Conservation (phyloP, 2,113 vertebrate species). For the Hemibagrus wyckioides region DNA sequence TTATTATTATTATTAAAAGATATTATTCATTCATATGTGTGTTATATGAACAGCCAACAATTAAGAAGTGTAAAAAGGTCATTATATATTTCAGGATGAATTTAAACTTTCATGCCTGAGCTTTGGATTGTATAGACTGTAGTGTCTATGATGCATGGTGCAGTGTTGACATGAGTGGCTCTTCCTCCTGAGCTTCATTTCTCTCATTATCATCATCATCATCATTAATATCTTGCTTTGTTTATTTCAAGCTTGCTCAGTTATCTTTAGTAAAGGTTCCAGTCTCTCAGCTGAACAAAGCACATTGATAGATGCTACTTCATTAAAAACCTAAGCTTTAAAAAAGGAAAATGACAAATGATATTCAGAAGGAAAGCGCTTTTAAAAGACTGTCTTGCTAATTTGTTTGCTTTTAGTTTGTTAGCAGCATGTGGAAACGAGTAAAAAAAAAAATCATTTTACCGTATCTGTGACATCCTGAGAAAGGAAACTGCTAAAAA, state of each 20-base stretch:
- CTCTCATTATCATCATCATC: not conserved
- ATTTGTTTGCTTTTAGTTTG: slow-evolving; percentile 9
- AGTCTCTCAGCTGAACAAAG: not conserved
- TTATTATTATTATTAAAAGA: no score
- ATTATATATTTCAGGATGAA: no score
- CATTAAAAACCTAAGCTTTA: not conserved
- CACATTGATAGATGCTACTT: not conserved
- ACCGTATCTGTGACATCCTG: not conserved
- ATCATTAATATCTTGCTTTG: not conserved
- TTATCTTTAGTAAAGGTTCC: not conserved
- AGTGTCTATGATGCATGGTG: not conserved
- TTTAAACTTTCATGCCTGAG: no score
- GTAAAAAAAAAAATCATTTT: not conserved
- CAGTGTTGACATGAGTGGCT: not conserved
- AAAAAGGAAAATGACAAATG: not conserved
- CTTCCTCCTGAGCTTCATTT: not conserved
- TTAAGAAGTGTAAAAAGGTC: no score
- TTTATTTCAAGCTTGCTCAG: not conserved
- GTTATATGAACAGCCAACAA: no score
- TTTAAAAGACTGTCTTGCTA: not conserved
- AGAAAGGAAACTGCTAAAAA: slow-evolving; percentile 34
- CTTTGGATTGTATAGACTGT: no score
- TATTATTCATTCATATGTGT: no score
- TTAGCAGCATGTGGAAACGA: not conserved
- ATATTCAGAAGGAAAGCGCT: not conserved